Percentiles rank a stretch among this genome's conserved stretches.
Evolutionary conservation across 1,140 invertebrate genomes (phyloP).

Genomic region (Zaprionus lachaisei): DNA sequence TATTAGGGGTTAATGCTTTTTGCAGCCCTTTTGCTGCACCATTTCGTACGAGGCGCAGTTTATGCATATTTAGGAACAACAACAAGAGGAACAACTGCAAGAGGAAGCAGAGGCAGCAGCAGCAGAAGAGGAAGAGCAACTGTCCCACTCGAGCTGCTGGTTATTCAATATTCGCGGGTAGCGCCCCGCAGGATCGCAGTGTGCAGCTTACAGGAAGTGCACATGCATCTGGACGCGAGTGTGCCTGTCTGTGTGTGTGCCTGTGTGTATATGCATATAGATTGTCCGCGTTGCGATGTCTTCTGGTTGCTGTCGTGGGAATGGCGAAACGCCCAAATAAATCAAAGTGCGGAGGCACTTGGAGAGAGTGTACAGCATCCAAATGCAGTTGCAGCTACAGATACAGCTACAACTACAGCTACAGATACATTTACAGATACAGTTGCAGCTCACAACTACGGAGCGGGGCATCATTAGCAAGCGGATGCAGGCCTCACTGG

Average conservation of each 20-base stretch:
- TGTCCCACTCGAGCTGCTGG: constrained; percentile 39
- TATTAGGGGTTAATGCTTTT: constrained; percentile 72
- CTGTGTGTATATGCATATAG: constrained; percentile 30
- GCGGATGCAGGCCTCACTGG: constrained; percentile 74
- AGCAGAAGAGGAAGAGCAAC: not conserved
- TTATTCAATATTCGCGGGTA: constrained; percentile 82
- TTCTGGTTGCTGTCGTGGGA: constrained; percentile 63
- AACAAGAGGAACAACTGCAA: constrained; percentile 8
- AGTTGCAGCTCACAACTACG: constrained; percentile 16
- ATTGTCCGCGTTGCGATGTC: constrained; percentile 22
- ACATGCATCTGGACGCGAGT: constrained; percentile 26
- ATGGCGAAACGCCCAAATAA: constrained; percentile 70
- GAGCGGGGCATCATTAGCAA: constrained; percentile 67
- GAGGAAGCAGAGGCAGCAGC: not conserved
- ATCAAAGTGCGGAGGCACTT: constrained; percentile 64
- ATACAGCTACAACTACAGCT: constrained; percentile 2
- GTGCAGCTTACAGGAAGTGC: constrained; percentile 57
- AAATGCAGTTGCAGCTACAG: constrained; percentile 8
- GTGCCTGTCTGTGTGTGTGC: not conserved
- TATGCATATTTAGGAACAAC: constrained; percentile 65
- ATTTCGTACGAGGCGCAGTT: constrained; percentile 62
- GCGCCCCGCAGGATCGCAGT: constrained; percentile 26
- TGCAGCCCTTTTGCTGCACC: constrained; percentile 74
- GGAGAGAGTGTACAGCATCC: constrained; percentile 19
- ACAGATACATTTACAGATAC: constrained; percentile 18